A percentile compares a stretch with the other conserved stretches of the same genome.
These are phyloP conservation scores for Elysia chlorotica DNA, from an alignment of 1,140 invertebrate species.

Conservation along the genomic window DNA sequence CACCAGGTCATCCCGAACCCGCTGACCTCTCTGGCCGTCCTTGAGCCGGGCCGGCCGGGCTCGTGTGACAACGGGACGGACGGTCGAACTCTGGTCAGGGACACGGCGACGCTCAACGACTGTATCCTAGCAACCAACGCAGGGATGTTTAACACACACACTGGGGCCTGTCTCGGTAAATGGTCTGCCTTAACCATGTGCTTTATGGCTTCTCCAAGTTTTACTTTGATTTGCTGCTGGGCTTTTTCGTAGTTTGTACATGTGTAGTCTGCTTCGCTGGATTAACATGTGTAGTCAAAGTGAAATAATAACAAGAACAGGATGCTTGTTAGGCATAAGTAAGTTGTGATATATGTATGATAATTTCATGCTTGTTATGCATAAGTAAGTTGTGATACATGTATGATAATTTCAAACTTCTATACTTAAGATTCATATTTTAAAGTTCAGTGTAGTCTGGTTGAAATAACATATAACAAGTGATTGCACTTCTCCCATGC, in stretches of 20 bases:
- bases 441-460: no score
- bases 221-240: background rate
- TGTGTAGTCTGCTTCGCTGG: no score
- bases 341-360: no score
- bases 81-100: constrained; percentile 40
- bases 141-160: constrained; percentile 59
- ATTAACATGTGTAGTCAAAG: background rate
- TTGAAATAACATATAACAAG: no score
- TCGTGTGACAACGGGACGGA: constrained; percentile 38
- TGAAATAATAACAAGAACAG: background rate
- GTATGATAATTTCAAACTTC: no score
- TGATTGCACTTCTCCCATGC: no score
- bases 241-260: background rate
- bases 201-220: background rate
- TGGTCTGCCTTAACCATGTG: background rate
- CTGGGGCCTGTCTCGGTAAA: constrained; percentile 57
- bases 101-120: constrained; percentile 39
- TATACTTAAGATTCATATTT: no score
- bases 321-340: background rate
- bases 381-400: no score
- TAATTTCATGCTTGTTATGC: no score
- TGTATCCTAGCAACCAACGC: constrained; percentile 60
- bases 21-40: constrained; percentile 44
- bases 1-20: constrained; percentile 47
- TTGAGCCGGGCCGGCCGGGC: constrained; percentile 47